Percentiles rank a stretch among this genome's conserved stretches.
These are phyloP conservation scores for Pluvianellus socialis DNA, from an alignment of 2,113 vertebrate species.

Conservation along the genomic window DNA sequence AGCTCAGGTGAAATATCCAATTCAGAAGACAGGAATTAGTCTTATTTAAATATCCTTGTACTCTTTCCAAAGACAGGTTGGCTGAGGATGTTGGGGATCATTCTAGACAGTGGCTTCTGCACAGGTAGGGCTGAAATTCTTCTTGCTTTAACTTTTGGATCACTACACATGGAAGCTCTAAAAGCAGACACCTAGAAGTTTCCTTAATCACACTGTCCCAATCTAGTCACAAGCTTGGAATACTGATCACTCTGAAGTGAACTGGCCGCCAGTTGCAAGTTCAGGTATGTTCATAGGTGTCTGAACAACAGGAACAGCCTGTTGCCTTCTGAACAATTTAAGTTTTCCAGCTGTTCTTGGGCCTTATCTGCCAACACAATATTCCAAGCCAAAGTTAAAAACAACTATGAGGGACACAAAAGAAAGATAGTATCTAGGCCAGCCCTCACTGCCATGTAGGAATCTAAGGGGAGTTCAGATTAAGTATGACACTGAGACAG, in stretches of 20 bases:
- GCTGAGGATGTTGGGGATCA: neutral
- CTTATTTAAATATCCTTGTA: neutral
- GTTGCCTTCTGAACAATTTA: neutral
- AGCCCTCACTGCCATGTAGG: neutral
- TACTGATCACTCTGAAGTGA: neutral
- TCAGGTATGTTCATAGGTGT: no score
- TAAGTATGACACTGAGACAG: neutral
- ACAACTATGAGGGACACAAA: neutral
- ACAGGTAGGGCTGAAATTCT: neutral
- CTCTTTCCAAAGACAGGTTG: neutral
- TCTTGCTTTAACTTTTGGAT: neutral
- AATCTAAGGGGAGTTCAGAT: neutral
- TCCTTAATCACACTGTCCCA: neutral
- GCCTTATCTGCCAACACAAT: neutral
- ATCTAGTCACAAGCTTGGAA: neutral
- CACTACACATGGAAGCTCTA: neutral
- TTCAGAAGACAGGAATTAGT: neutral
- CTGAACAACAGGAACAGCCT: neutral
- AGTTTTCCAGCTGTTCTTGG: neutral
- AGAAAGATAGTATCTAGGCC: neutral
- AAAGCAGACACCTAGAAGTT: neutral
- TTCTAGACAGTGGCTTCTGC: neutral
- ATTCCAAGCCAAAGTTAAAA: neutral
- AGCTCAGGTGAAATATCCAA: neutral
- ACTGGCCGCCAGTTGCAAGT: accelerated